Base-by-base conservation (phyloP, 2,113 vertebrate genomes). In the Eonycteris spelaea region DNA sequence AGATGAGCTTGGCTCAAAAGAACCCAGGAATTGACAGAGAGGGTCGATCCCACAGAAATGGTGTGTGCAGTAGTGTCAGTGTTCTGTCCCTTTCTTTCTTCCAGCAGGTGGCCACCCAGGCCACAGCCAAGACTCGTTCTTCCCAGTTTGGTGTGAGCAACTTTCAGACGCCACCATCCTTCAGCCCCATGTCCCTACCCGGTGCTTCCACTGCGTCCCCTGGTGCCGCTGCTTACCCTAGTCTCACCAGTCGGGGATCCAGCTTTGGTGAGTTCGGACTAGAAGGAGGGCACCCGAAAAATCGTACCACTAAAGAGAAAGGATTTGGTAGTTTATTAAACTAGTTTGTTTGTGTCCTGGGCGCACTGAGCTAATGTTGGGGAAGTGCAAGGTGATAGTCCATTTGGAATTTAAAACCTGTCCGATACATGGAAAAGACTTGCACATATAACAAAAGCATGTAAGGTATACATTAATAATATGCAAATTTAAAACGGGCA, bases 141-240 rank as follows among this genome's bases (percentile, higher is more conserved):
- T 94, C 99, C 3, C 98, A 98, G 0, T 99, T 99, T 16, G 61
- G 97, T 80, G 97, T 98, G 96, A 98, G 98, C 9, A 97, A 70
- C 19, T 99, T 99, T 97, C 98, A 98, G 79, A 96, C 97, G 53
- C 86, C 97, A 1, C 95, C 98, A 19, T 98, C 98, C 95, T 99
- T 99, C 96, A 96, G 98, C 84, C 86, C 98, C 67, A 96, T 99
- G 98, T 2, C 98, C 0, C 97, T 98, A 0, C 94, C 98, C 0
- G 97, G 96, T 0, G 96, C 97, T 53, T 97, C 98, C 0, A 96
- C 98, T 0, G 97, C 98, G 0, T 95, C 98, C 0, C 97, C 98
- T 1, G 88, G 95, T 0, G 74, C 97, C 0, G 70, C 97, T 0
- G 85, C 98, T 0, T 99, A 98, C 87, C 97, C 99, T 0, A 88